phyloP scores from a whole-genome alignment of 1,140 invertebrate species.

The Aethina tumida region DNA sequence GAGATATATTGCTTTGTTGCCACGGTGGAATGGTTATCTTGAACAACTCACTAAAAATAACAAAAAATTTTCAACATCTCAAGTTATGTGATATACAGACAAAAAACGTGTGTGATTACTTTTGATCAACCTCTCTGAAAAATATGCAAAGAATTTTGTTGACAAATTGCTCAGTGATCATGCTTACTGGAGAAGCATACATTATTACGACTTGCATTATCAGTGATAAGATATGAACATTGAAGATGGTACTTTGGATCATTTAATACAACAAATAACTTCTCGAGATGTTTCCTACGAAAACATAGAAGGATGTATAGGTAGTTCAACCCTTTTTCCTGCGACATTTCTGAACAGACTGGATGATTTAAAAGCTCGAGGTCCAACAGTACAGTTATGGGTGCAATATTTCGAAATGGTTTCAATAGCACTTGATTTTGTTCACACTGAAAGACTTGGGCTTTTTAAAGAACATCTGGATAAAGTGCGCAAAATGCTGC shows the following conservation, averaged over 20 bases:
- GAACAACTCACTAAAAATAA: too few relatives aligned
- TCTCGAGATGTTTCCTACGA: conserved; percentile 25
- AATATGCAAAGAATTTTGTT: conserved; percentile 24
- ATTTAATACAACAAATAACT: conserved; percentile 28
- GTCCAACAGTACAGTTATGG: conserved; percentile 36
- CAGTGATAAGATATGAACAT: conserved; percentile 16
- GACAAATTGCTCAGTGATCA: conserved; percentile 22
- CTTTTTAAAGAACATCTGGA: conserved; percentile 32
- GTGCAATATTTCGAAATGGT: conserved; percentile 37
- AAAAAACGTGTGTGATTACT: too few relatives aligned
- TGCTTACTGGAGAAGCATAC: conserved; percentile 13
- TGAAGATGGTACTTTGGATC: conserved; percentile 22
- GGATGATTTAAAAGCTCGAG: conserved; percentile 26
- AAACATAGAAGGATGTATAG: conserved; percentile 27
- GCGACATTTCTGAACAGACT: conserved; percentile 29
- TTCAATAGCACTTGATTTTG: conserved; percentile 31
- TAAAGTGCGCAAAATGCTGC: conserved; percentile 34
- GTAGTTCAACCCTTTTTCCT: conserved; percentile 25
- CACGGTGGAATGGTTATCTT: too few relatives aligned
- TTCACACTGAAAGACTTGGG: conserved; percentile 34
- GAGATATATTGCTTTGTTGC: too few relatives aligned
- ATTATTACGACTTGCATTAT: too few relatives aligned
- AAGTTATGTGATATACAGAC: too few relatives aligned
- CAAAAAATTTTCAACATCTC: too few relatives aligned
- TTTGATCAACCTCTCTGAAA: too few relatives aligned